phyloP scores from a whole-genome alignment of 1,140 invertebrate genomes.

The Cydia strobilella region DNA sequence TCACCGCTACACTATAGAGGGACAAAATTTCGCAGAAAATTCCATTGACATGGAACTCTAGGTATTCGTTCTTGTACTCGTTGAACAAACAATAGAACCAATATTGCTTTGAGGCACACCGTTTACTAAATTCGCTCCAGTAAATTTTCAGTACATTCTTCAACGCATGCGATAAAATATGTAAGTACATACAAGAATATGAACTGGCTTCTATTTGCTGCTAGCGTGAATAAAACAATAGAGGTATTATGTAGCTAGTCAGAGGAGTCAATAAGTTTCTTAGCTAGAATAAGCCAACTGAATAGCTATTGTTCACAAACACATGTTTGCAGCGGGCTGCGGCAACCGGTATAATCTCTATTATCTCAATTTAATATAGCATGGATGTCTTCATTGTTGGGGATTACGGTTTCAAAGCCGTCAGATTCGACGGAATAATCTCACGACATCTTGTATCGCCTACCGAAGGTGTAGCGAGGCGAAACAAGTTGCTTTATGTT shows the following conservation, averaged over 20 bases:
- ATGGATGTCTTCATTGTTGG: slow-evolving; percentile 50
- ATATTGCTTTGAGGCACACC: slow-evolving; percentile 21
- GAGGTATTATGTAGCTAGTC: slow-evolving; percentile 22
- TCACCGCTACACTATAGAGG: not conserved
- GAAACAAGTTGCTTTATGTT: not conserved
- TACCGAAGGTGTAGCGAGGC: not conserved
- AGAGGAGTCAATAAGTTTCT: slow-evolving; percentile 40
- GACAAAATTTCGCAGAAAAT: slow-evolving; percentile 8
- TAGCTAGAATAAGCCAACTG: slow-evolving; percentile 37
- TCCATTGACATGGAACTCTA: slow-evolving; percentile 15
- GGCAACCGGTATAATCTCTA: slow-evolving; percentile 45
- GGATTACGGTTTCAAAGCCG: slow-evolving; percentile 50
- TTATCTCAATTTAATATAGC: slow-evolving; percentile 55
- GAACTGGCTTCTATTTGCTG: slow-evolving; percentile 2
- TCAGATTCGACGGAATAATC: slow-evolving; percentile 48
- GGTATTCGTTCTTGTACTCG: slow-evolving; percentile 8
- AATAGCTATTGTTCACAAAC: slow-evolving; percentile 37
- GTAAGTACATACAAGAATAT: not conserved
- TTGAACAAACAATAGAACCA: slow-evolving; percentile 24
- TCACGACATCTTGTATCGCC: slow-evolving; percentile 25
- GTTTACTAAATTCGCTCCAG: slow-evolving; percentile 20
- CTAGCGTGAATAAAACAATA: slow-evolving; percentile 12
- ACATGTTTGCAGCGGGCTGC: slow-evolving; percentile 34
- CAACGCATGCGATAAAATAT: slow-evolving; percentile 9
- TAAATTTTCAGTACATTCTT: slow-evolving; percentile 7